Percentiles rank a stretch among this genome's conserved stretches.
These are phyloP conservation scores for Suricata suricatta DNA, from an alignment of 2,113 vertebrate species.

Conservation along the genomic window DNA sequence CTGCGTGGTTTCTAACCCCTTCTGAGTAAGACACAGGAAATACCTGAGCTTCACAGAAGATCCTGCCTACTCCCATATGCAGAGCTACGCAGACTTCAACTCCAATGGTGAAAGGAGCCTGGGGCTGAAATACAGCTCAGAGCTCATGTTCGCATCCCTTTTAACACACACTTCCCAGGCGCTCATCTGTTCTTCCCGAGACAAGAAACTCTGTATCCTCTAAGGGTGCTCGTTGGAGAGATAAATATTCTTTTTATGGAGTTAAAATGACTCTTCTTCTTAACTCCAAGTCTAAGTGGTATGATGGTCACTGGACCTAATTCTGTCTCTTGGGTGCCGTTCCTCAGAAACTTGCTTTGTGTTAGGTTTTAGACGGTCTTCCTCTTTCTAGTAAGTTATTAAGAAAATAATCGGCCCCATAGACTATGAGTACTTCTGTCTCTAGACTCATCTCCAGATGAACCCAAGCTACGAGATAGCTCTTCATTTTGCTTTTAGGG, in stretches of 20 bases:
- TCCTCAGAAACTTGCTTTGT: background rate
- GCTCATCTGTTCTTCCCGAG: slow-evolving; percentile 5
- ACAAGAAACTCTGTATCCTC: slow-evolving; percentile 30
- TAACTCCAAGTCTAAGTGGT: background rate
- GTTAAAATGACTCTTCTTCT: slow-evolving; percentile 1
- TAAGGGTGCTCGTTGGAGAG: background rate
- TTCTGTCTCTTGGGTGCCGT: background rate
- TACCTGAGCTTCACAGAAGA: background rate
- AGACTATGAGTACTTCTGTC: background rate
- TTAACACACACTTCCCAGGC: background rate
- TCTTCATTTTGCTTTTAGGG: slow-evolving; percentile 7
- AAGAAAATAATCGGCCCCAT: background rate
- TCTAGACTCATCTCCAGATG: background rate
- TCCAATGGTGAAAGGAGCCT: background rate
- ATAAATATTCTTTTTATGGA: slow-evolving; percentile 41
- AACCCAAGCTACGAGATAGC: background rate
- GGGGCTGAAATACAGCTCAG: background rate
- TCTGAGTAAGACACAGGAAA: slow-evolving; percentile 53
- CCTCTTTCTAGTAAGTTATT: slow-evolving; percentile 36
- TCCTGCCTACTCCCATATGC: background rate
- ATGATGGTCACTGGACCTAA: background rate
- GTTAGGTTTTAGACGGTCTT: background rate
- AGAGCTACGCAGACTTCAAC: background rate
- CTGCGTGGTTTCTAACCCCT: slow-evolving; percentile 18
- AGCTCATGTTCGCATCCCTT: background rate